Evolutionary conservation across 2,113 vertebrate genomes (phyloP).

Genomic region (Archilochus colubris): DNA sequence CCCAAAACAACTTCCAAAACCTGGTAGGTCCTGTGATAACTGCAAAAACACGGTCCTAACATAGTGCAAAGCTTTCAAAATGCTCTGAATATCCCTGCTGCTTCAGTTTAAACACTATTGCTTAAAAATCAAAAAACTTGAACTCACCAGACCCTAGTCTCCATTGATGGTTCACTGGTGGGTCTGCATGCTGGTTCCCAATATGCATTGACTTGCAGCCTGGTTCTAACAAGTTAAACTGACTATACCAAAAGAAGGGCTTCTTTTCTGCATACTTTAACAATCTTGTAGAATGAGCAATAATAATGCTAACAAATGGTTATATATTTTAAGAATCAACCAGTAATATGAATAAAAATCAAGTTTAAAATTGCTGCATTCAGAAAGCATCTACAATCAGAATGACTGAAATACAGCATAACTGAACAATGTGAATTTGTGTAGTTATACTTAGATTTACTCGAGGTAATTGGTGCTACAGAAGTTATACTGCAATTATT

Average conservation of each 20-base stretch:
- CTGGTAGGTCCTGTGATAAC: background rate
- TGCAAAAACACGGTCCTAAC: background rate
- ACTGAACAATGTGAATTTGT: background rate
- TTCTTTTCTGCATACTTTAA: background rate
- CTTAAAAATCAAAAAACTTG: background rate
- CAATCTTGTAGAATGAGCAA: background rate
- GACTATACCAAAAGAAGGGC: background rate
- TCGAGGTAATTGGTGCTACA: background rate
- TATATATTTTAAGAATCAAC: background rate
- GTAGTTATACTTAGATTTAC: background rate
- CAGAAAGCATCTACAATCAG: background rate
- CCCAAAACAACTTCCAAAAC: background rate
- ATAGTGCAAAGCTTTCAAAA: background rate
- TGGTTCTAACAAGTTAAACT: background rate
- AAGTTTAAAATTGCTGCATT: background rate
- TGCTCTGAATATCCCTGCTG: background rate
- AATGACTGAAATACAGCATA: background rate
- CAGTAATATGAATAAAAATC: background rate
- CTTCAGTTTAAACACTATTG: background rate
- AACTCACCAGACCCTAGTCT: background rate
- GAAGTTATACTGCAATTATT: background rate
- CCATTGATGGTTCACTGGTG: background rate
- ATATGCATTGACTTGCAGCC: background rate
- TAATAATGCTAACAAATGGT: background rate
- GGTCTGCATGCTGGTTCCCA: background rate